Conservation (phyloP, 2,797 vertebrate genomes). For the Propithecus perrieri region DNA sequence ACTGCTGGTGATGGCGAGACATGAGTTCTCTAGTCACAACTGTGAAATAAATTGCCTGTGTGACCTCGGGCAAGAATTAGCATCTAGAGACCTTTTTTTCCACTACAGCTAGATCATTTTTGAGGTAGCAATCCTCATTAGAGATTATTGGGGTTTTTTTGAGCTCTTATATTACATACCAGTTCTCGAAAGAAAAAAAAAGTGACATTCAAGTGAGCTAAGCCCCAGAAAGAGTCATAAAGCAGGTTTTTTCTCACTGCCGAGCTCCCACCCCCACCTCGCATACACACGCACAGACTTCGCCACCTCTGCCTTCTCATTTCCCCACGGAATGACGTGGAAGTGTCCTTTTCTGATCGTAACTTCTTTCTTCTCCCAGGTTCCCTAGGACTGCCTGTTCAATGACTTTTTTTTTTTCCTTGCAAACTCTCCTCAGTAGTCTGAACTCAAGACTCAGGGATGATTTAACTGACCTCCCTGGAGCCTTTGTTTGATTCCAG, state of each 20-base stretch:
- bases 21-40: not conserved
- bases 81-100: not conserved
- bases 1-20: not conserved
- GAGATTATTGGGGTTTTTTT: not conserved
- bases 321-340: not conserved
- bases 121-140: not conserved
- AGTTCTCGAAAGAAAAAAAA: not conserved
- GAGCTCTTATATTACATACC: not conserved
- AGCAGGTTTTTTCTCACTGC: not conserved
- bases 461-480: not conserved
- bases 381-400: not conserved
- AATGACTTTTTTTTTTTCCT: not conserved
- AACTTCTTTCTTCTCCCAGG: not conserved
- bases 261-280: not conserved
- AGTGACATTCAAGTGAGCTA: not conserved
- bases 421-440: not conserved
- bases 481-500: not conserved
- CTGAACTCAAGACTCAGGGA: not conserved
- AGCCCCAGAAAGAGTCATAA: not conserved
- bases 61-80: not conserved
- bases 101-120: not conserved
- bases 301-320: not conserved
- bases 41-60: not conserved
- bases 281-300: not conserved
- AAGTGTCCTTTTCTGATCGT: not conserved